Base-by-base conservation (phyloP, 1,140 invertebrate genomes). In the Lasioglossum albipes region DNA sequence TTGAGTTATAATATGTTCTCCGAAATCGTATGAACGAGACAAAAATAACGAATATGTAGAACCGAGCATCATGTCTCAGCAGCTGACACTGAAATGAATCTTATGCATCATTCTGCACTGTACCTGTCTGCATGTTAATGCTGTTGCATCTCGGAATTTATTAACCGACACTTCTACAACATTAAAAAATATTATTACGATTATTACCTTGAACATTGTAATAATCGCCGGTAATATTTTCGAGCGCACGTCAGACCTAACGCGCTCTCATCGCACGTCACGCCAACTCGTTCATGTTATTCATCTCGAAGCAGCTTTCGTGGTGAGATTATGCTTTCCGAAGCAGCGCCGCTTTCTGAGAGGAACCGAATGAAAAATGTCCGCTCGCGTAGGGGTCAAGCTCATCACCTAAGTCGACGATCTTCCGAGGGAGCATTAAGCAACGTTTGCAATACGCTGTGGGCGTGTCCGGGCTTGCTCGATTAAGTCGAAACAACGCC, bases 281-380 rank as follows among this genome's bases (percentile, higher is more conserved):
- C 9, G n/a, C n/a, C 41, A 12, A 13, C 65, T 22, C 5, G n/a
- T 41, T 5, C 36, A 0, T 12, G 70, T n/a, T 18, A 72, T 61
- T 72, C 18, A 41, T 42, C 70, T 27, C 7, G 31, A n/a, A 18
- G 10, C 69, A 41, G 52, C 10, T 41, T 57, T 41, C 69, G 52
- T 12, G 9, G 69, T 27, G 2, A 7, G 52, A 71, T 59, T 59
- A 71, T 36, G 52, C 20, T 71, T 36, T 41, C 45, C 52, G 31
- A 41, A 7, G 69, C 5, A 18, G 10, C 18, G 20, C 18, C 70
- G n/a, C 36, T 61, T 42, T 61, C 54, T 18, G 36, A 22, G 36
- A 10, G 57, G 13, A 45, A 16, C n/a, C 18, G 36, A 45, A 42
- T 72, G 54, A 72, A 72, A 61, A n/a, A 72, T 72, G 16, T 18